A percentile compares a stretch with the other conserved stretches of the same genome.
phyloP scores from a whole-genome alignment of 2,797 vertebrate species.

The Sebastes trivittatus region DNA sequence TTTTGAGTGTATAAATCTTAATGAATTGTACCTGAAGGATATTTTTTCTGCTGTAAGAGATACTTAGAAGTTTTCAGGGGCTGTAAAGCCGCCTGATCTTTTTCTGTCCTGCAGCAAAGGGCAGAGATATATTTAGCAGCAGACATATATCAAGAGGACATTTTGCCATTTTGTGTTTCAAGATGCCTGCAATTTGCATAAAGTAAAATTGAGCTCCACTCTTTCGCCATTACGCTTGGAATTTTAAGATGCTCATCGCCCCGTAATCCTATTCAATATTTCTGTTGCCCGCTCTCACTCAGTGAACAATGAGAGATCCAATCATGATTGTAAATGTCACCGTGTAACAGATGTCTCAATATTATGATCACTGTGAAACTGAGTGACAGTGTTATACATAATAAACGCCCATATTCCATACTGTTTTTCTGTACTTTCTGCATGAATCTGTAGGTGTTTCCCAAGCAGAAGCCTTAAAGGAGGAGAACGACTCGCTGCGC shows the following conservation, averaged over 20 bases:
- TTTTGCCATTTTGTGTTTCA: constrained; percentile 3
- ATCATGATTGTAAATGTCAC: background rate
- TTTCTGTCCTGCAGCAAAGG: background rate
- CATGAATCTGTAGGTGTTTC: constrained; percentile 74
- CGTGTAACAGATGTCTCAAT: background rate
- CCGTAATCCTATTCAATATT: background rate
- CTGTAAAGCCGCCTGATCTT: background rate
- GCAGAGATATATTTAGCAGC: constrained; percentile 18
- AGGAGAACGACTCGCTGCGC: constrained; percentile 96
- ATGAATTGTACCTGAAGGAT: background rate
- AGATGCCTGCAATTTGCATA: constrained; percentile 4
- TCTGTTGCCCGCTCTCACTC: background rate
- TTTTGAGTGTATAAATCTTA: background rate
- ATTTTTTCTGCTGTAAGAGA: background rate
- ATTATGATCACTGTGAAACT: background rate
- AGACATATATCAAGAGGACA: constrained; percentile 4
- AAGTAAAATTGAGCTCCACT: constrained; percentile 7
- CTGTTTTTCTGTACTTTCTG: background rate
- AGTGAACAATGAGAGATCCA: background rate
- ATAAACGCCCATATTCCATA: background rate
- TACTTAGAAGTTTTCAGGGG: background rate
- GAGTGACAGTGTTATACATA: background rate
- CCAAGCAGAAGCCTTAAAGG: constrained; percentile 91
- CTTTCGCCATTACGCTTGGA: background rate
- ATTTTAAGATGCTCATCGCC: background rate